phyloP scores from a whole-genome alignment of 2,888 invertebrate species.

The Trypoxylon attenuatum region DNA sequence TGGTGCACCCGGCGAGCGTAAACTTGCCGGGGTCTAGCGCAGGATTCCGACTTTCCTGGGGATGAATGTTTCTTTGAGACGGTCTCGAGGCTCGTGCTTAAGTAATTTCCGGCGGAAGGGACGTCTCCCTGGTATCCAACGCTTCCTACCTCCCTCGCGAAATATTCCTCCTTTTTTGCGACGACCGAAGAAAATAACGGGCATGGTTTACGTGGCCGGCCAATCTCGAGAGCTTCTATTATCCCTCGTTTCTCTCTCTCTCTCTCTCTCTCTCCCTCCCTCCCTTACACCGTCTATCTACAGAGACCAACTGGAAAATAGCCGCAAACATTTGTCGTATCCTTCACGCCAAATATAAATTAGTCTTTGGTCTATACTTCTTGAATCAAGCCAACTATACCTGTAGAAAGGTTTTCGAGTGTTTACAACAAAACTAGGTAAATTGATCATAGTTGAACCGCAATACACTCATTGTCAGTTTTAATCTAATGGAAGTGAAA shows the following conservation, averaged over 20 bases:
- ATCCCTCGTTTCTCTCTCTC: constrained; percentile 4
- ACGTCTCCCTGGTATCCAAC: constrained; percentile 13
- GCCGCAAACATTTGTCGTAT: not conserved
- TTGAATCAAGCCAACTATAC: too few species aligned
- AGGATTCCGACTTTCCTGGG: not conserved
- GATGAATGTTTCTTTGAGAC: constrained; percentile 20
- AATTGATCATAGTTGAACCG: too few species aligned
- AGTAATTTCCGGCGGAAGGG: constrained; percentile 37
- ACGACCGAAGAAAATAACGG: constrained; percentile 5
- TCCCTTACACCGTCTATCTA: not conserved
- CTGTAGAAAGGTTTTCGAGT: too few species aligned
- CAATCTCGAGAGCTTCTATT: constrained; percentile 22
- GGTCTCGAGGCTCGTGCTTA: constrained; percentile 15
- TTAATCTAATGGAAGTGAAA: too few species aligned
- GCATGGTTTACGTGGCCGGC: constrained; percentile 11
- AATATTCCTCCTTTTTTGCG: not conserved
- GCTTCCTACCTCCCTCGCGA: not conserved
- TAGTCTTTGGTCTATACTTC: constrained; percentile 18
- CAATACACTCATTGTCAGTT: too few species aligned
- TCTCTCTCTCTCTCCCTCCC: not conserved
- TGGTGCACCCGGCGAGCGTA: constrained; percentile 3
- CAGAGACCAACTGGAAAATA: not conserved
- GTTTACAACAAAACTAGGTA: too few species aligned
- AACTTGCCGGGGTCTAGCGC: not conserved
- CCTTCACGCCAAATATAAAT: not conserved